Evolutionary conservation across 1,140 invertebrate genomes (phyloP).

Genomic region (Caenorhabditis tropicalis): DNA sequence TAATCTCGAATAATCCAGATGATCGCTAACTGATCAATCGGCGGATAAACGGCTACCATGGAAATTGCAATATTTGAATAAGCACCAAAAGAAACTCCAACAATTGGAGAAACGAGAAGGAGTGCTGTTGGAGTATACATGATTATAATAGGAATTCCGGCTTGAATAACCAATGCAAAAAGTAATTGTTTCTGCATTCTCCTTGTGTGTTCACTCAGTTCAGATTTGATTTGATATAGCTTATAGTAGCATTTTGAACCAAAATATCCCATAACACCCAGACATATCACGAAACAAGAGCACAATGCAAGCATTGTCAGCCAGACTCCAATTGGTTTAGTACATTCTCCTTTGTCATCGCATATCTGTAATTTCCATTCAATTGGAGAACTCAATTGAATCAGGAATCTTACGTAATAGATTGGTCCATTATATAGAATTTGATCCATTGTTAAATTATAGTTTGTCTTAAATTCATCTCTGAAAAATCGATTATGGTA

Average conservation of each 20-base stretch:
- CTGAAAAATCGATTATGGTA: neutral
- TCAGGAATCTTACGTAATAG: neutral
- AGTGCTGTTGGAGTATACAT: neutral
- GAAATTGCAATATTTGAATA: neutral
- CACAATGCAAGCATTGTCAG: neutral
- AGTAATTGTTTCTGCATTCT: conserved; percentile 3
- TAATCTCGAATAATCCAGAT: conserved; percentile 3
- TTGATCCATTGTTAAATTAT: neutral
- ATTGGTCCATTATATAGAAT: neutral
- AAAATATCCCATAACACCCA: neutral
- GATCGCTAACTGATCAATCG: neutral
- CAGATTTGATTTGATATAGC: neutral
- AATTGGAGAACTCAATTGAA: neutral
- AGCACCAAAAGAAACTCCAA: neutral
- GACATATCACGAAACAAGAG: neutral
- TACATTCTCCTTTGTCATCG: neutral
- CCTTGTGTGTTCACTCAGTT: neutral
- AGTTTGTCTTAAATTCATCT: neutral
- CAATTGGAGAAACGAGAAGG: neutral
- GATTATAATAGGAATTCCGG: neutral
- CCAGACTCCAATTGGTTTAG: neutral
- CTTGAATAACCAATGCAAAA: neutral
- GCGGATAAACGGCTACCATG: neutral
- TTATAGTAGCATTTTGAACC: neutral
- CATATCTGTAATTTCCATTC: neutral